These are phyloP conservation scores for Clanis bilineata DNA, from an alignment of 2,888 invertebrate species.

Conservation along the genomic window DNA sequence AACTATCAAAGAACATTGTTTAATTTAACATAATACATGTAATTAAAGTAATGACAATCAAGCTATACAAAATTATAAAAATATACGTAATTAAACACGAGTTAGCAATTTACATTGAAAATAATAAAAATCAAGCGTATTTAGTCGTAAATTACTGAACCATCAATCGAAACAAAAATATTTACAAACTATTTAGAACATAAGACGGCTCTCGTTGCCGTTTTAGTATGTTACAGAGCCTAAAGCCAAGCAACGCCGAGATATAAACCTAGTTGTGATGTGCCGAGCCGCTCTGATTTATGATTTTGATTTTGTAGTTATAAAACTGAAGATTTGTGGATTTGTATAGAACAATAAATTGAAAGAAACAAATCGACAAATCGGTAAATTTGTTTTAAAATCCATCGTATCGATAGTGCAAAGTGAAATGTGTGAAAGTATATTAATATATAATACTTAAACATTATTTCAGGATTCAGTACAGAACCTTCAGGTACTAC, in stretches of 20 bases:
- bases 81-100: neutral
- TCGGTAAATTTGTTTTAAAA: too few relatives aligned
- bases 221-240: conserved; percentile 37
- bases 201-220: conserved; percentile 28
- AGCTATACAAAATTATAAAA: neutral
- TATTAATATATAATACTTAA: too few relatives aligned
- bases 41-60: too few relatives aligned
- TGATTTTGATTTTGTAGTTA: neutral
- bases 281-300: conserved; percentile 26
- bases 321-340: too few relatives aligned
- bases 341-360: too few relatives aligned
- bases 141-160: neutral
- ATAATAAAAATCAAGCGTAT: neutral
- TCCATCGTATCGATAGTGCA: too few relatives aligned
- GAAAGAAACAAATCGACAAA: too few relatives aligned
- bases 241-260: conserved; percentile 59
- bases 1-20: too few relatives aligned
- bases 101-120: neutral
- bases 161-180: neutral
- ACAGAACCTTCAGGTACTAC: too few relatives aligned
- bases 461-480: too few relatives aligned
- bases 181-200: conserved; percentile 17
- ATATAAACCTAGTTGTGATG: conserved; percentile 42
- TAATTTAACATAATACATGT: too few relatives aligned
- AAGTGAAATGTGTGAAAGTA: too few relatives aligned